Percentiles rank a stretch among this genome's conserved stretches.
Conservation (phyloP, 1,140 invertebrate species). For the Papilio dardanus region DNA sequence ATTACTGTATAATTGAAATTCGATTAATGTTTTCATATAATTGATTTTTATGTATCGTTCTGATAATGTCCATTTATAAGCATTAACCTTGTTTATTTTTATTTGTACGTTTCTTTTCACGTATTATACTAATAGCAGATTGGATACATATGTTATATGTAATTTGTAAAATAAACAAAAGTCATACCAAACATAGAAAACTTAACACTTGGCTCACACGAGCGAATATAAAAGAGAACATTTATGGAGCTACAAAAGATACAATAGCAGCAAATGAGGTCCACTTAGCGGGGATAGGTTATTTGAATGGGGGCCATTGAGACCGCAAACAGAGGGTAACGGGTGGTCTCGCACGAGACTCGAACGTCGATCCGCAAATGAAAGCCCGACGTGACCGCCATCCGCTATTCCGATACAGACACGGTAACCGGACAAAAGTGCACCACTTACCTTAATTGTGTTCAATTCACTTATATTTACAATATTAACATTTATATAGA, state of each 20-base stretch:
- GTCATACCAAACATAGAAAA: neutral
- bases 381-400: slow-evolving; percentile 46
- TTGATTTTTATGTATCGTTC: neutral
- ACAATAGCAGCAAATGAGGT: slow-evolving; percentile 32
- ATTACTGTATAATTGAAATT: neutral
- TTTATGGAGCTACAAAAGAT: slow-evolving; percentile 29
- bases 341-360: slow-evolving; percentile 41
- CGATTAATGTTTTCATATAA: neutral
- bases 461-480: neutral
- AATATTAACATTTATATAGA: neutral
- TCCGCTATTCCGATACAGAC: slow-evolving; percentile 21
- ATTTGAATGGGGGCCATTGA: slow-evolving; percentile 51
- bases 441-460: slow-evolving; percentile 22
- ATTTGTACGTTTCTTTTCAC: too few relatives aligned
- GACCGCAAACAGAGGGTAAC: slow-evolving; percentile 49
- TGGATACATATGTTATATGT: neutral
- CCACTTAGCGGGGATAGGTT: slow-evolving; percentile 40
- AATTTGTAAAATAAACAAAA: neutral
- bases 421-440: slow-evolving; percentile 18
- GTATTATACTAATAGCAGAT: neutral
- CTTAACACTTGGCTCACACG: neutral
- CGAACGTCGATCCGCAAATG: slow-evolving; percentile 49
- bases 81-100: too few relatives aligned
- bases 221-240: slow-evolving; percentile 3
- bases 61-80: neutral